Evolutionary conservation across 1,140 invertebrate genomes (phyloP).

Genomic region (Arctopsyche grandis): DNA sequence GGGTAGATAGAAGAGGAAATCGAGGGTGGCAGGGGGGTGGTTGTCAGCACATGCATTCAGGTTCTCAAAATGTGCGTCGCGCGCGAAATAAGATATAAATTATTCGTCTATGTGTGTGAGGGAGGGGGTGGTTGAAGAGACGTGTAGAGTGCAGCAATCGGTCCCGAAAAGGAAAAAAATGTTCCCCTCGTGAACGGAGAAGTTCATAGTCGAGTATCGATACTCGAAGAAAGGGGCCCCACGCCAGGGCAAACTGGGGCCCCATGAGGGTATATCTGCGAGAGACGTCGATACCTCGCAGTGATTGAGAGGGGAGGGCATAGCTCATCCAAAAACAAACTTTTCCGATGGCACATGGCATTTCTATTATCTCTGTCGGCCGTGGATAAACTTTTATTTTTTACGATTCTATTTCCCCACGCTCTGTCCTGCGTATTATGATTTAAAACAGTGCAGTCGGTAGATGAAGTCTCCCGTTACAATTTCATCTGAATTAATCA

Average conservation of each 20-base stretch:
- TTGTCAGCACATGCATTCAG: too few relatives aligned
- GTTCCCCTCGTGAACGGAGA: conserved; percentile 4
- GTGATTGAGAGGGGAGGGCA: conserved; percentile 33
- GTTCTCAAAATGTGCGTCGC: too few relatives aligned
- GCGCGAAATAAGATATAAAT: too few relatives aligned
- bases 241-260: background rate
- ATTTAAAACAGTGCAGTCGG: too few relatives aligned
- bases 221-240: background rate
- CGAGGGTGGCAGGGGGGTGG: too few relatives aligned
- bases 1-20: background rate
- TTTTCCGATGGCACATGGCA: conserved; percentile 38
- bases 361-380: conserved; percentile 36
- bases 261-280: conserved; percentile 13
- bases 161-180: background rate
- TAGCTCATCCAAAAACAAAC: conserved; percentile 36
- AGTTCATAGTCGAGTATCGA: conserved; percentile 33
- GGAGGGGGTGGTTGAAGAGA: too few relatives aligned
- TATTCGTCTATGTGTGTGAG: too few relatives aligned
- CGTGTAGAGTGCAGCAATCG: background rate
- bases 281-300: conserved; percentile 30
- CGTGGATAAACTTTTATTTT: conserved; percentile 28
- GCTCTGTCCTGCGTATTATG: too few relatives aligned
- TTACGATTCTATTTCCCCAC: background rate
- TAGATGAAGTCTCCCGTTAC: too few relatives aligned
- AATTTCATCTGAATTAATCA: too few relatives aligned